Evolutionary conservation across 2,113 vertebrate genomes (phyloP).

Genomic region (Halcyon malimbica): DNA sequence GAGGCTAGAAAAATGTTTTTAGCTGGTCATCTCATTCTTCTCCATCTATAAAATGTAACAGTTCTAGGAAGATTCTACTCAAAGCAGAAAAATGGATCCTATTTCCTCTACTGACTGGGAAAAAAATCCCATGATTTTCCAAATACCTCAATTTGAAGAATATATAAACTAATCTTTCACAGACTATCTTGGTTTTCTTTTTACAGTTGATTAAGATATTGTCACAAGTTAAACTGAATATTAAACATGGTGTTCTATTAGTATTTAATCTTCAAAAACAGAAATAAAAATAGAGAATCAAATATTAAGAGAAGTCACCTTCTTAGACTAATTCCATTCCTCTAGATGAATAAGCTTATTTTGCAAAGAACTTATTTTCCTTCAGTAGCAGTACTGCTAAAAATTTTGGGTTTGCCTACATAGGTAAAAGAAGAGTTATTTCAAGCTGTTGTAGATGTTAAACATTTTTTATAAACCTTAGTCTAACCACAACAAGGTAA

Average conservation of each 20-base stretch:
- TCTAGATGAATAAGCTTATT: not conserved
- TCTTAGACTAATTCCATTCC: not conserved
- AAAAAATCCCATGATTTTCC: not conserved
- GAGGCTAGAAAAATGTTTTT: not conserved
- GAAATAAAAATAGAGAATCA: not conserved
- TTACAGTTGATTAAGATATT: not conserved
- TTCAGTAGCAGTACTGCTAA: not conserved
- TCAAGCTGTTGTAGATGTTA: not conserved
- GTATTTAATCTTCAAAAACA: not conserved
- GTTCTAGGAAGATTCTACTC: not conserved
- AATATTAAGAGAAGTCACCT: not conserved
- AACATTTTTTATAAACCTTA: not conserved
- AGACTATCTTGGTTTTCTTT: not conserved
- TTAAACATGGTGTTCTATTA: not conserved
- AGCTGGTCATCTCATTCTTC: not conserved
- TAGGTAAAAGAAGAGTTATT: not conserved
- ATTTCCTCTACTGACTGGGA: not conserved
- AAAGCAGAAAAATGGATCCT: not conserved
- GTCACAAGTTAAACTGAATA: not conserved
- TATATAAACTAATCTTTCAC: not conserved
- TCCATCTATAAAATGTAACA: not conserved
- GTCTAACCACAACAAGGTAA: not conserved
- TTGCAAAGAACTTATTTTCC: not conserved
- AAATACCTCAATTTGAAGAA: not conserved
- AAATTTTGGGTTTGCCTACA: not conserved